These are phyloP conservation scores for Junonia oenone DNA, from an alignment of 2,888 invertebrate genomes.

Conservation along the genomic window DNA sequence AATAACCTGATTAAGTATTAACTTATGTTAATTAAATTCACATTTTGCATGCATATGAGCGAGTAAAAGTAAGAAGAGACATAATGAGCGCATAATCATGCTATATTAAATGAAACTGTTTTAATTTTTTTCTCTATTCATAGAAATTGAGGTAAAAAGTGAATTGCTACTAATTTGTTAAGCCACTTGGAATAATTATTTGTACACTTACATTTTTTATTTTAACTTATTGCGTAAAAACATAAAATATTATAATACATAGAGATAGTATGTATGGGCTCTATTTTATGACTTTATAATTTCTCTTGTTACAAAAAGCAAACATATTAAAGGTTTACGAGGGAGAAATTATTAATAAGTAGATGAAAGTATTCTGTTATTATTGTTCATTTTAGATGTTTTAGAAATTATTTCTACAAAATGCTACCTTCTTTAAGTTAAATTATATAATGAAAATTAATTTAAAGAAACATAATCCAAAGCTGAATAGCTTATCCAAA, in stretches of 20 bases:
- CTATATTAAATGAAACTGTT: constrained; percentile 3
- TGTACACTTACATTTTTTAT: background rate
- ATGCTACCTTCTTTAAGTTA: too few species aligned
- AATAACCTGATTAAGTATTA: background rate
- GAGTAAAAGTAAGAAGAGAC: constrained; percentile 20
- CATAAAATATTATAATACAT: background rate
- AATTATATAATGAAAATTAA: too few species aligned
- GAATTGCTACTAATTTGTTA: background rate
- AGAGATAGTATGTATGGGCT: too few species aligned
- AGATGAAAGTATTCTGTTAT: too few species aligned
- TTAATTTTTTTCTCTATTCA: background rate
- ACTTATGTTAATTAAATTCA: constrained; percentile 8
- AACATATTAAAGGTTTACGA: background rate
- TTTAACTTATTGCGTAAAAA: background rate
- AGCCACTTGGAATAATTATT: too few species aligned
- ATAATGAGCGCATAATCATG: constrained; percentile 12
- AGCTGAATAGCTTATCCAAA: too few species aligned
- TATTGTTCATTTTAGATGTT: too few species aligned
- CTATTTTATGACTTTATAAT: too few species aligned
- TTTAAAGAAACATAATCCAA: too few species aligned
- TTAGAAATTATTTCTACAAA: too few species aligned
- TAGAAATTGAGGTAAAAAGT: background rate
- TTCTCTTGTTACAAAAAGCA: too few species aligned
- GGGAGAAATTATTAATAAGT: too few species aligned
- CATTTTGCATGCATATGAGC: constrained; percentile 7